Conservation (phyloP, 2,888 invertebrate species). For the Anarsia innoxiella region DNA sequence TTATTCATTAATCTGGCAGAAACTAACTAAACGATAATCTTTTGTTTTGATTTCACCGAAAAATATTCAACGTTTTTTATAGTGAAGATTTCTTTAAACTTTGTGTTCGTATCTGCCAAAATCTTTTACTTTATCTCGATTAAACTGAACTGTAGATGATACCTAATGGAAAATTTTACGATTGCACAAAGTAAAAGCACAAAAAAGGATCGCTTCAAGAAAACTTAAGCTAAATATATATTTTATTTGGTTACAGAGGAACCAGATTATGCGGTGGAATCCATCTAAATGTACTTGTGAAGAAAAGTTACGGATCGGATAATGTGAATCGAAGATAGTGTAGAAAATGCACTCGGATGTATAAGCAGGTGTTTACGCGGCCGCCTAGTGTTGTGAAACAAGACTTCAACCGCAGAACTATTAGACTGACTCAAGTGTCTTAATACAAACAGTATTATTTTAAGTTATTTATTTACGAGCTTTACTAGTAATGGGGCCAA, state of each 20-base stretch:
- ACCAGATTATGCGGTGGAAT: constrained; percentile 66
- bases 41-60: too few relatives aligned
- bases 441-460: constrained; percentile 62
- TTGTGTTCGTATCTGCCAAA: not conserved
- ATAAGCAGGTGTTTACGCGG: too few relatives aligned
- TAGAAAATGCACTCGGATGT: too few relatives aligned
- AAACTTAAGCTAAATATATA: too few relatives aligned
- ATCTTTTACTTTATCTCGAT: too few relatives aligned
- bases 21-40: too few relatives aligned
- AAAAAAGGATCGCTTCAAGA: too few relatives aligned
- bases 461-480: constrained; percentile 48
- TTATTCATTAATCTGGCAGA: not conserved
- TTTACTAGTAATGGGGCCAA: constrained; percentile 55
- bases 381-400: constrained; percentile 6
- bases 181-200: too few relatives aligned
- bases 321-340: constrained; percentile 4
- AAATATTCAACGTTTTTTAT: too few relatives aligned
- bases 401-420: constrained; percentile 10
- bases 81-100: not conserved
- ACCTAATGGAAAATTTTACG: too few relatives aligned
- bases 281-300: constrained; percentile 62
- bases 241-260: constrained; percentile 65
- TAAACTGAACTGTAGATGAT: too few relatives aligned
- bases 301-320: constrained; percentile 11
- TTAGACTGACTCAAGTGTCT: constrained; percentile 45